Percentiles rank a stretch among this genome's conserved stretches.
These are phyloP conservation scores for Agelas oroides DNA, from an alignment of 37 sponge, comb jelly and placozoan genomes.

Conservation along the genomic window DNA sequence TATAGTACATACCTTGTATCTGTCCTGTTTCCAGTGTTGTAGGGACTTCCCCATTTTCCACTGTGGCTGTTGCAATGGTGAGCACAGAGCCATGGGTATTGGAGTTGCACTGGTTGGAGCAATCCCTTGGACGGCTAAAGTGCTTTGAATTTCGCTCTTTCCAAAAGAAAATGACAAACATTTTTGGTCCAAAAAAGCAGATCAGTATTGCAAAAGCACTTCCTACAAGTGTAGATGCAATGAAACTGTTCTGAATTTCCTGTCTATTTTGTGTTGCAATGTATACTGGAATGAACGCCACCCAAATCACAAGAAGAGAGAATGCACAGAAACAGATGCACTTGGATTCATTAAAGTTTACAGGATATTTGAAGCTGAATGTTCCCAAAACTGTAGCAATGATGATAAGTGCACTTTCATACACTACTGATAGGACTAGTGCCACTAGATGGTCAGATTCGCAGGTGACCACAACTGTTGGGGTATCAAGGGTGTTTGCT, in stretches of 20 bases:
- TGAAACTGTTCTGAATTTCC: conserved; percentile 11
- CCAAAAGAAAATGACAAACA: conserved; percentile 18
- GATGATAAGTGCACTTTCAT: conserved; percentile 46
- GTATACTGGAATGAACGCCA: conserved; percentile 45
- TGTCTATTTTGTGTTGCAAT: conserved; percentile 21
- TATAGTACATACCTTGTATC: too few species aligned
- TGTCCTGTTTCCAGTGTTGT: too few species aligned
- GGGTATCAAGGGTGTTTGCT: neutral
- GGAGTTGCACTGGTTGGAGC: too few species aligned
- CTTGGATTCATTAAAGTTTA: conserved; percentile 71
- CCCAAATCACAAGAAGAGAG: conserved; percentile 59
- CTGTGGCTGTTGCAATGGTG: too few species aligned
- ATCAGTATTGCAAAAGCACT: conserved; percentile 5
- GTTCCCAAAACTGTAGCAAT: conserved; percentile 44
- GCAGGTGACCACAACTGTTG: conserved; percentile 50
- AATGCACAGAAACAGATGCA: conserved; percentile 53
- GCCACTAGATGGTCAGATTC: conserved; percentile 6
- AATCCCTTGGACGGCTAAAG: neutral
- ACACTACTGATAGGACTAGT: conserved; percentile 23
- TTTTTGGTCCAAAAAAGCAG: conserved; percentile 5
- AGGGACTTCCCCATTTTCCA: too few species aligned
- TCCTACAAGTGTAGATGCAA: conserved; percentile 1
- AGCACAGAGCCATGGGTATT: too few species aligned
- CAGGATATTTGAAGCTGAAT: conserved; percentile 56
- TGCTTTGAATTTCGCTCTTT: conserved; percentile 10